phyloP scores from a whole-genome alignment of 37 sponge, comb jelly and placozoan genomes.

The Cliona cf. orientalis region DNA sequence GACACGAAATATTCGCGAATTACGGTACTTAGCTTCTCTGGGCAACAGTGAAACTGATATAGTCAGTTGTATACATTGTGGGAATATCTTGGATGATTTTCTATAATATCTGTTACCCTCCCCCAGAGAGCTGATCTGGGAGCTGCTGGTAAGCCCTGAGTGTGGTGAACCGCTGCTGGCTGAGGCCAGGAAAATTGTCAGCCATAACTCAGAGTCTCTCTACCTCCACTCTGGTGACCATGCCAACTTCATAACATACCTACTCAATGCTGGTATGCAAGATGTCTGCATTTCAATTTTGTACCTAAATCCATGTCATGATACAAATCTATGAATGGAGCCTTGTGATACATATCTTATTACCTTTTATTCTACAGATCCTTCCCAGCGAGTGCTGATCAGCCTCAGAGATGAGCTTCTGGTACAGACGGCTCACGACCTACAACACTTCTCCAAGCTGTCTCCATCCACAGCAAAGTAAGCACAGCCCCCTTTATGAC shows the following conservation, averaged over 20 bases:
- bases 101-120: not conserved
- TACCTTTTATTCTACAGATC: not conserved
- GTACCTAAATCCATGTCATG: not conserved
- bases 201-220: constrained; percentile 39
- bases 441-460: constrained; percentile 22
- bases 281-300: not conserved
- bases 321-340: not conserved
- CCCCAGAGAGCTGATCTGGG: constrained; percentile 40
- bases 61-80: too few species aligned
- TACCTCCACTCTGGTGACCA: constrained; percentile 21
- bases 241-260: constrained; percentile 17
- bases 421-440: constrained; percentile 19
- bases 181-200: constrained; percentile 34
- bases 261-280: constrained; percentile 41
- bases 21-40: too few species aligned
- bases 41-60: too few species aligned
- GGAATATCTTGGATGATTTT: too few species aligned
- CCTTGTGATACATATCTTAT: not conserved
- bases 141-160: not conserved
- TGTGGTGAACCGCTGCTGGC: constrained; percentile 17
- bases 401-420: constrained; percentile 49
- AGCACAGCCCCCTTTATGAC: not conserved
- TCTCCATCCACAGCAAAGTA: constrained; percentile 34
- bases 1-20: too few species aligned
- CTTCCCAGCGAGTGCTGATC: not conserved